Conservation (phyloP, 2,888 invertebrate species). For the Hydriomena furcata region DNA sequence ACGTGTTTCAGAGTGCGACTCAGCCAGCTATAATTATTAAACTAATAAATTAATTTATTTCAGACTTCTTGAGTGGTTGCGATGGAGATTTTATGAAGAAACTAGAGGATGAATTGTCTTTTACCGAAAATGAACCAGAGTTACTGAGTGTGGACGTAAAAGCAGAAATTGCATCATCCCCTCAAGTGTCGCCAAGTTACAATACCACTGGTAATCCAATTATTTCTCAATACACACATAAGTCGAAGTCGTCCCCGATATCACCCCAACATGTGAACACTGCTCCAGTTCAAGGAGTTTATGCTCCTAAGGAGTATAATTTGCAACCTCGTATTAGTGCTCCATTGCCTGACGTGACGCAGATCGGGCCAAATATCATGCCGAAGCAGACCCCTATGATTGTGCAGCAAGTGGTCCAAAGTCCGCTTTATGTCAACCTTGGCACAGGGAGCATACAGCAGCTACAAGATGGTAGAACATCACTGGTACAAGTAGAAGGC, state of each 20-base stretch:
- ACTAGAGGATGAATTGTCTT: slow-evolving; percentile 71
- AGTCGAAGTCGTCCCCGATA: slow-evolving; percentile 35
- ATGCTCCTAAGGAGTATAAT: slow-evolving; percentile 60
- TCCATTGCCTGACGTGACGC: slow-evolving; percentile 60
- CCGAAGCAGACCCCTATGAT: slow-evolving; percentile 64
- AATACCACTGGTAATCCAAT: slow-evolving; percentile 65
- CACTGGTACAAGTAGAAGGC: slow-evolving; percentile 59
- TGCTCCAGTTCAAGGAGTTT: slow-evolving; percentile 60
- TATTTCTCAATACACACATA: slow-evolving; percentile 66
- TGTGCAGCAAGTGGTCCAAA: slow-evolving; percentile 71
- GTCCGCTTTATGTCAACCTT: slow-evolving; percentile 72
- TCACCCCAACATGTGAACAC: slow-evolving; percentile 49
- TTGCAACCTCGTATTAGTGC: slow-evolving; percentile 48
- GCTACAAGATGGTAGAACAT: slow-evolving; percentile 55
- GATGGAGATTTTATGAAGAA: slow-evolving; percentile 86
- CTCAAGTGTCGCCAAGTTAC: slow-evolving; percentile 62
- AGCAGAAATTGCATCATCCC: slow-evolving; percentile 52
- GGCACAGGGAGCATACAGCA: slow-evolving; percentile 61
- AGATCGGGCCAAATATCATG: slow-evolving; percentile 52
- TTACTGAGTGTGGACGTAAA: slow-evolving; percentile 63
- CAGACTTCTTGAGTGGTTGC: slow-evolving; percentile 87
- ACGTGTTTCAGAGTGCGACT: neutral
- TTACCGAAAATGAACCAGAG: slow-evolving; percentile 60
- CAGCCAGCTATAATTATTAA: neutral
- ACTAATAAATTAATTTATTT: slow-evolving; percentile 16